Conservation (phyloP, 1,140 invertebrate species). For the Adoxophyes honmai region DNA sequence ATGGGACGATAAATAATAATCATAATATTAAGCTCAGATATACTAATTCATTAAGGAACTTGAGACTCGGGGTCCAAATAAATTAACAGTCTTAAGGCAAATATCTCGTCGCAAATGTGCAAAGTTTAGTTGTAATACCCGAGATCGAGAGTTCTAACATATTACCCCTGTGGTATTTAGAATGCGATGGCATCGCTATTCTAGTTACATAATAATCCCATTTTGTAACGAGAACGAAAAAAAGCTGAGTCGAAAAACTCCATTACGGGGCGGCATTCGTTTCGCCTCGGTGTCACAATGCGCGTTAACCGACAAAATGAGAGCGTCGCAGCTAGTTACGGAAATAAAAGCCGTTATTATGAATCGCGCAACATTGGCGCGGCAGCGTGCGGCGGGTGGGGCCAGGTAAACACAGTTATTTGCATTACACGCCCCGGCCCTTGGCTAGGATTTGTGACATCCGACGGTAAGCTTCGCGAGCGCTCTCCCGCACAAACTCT, state of each 20-base stretch:
- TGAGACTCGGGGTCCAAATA: constrained; percentile 16
- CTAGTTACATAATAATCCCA: constrained; percentile 64
- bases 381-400: constrained; percentile 25
- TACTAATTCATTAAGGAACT: constrained; percentile 25
- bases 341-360: constrained; percentile 72
- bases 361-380: constrained; percentile 45
- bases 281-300: constrained; percentile 65
- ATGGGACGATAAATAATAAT: constrained; percentile 27
- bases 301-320: constrained; percentile 69
- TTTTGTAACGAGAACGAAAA: constrained; percentile 57
- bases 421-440: constrained; percentile 53
- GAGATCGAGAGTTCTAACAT: constrained; percentile 42
- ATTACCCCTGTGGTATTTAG: constrained; percentile 52
- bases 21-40: constrained; percentile 18
- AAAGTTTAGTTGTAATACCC: constrained; percentile 33
- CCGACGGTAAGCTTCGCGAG: constrained; percentile 45
- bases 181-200: constrained; percentile 54
- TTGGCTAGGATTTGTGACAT: constrained; percentile 64
- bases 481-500: constrained; percentile 33
- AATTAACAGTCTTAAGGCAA: constrained; percentile 14
- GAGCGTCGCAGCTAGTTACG: constrained; percentile 66
- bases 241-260: constrained; percentile 68
- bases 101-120: not conserved
- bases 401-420: constrained; percentile 64
- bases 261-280: constrained; percentile 65